phyloP scores from a whole-genome alignment of 2,888 invertebrate species.

The Cheilosia variabilis region DNA sequence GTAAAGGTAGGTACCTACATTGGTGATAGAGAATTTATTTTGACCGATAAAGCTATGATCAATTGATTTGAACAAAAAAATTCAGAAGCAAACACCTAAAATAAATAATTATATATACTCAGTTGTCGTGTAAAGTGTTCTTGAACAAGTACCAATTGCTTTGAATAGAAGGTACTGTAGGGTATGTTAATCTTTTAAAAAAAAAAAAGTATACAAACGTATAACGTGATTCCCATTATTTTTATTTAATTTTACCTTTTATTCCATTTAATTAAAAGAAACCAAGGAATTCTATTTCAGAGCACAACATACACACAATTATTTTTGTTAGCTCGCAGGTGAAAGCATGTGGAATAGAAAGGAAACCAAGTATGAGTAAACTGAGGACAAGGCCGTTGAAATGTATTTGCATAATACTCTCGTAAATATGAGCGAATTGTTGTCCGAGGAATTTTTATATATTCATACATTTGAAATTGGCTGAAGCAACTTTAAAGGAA shows the following conservation, averaged over 20 bases:
- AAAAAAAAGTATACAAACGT: background rate
- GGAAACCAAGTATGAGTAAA: background rate
- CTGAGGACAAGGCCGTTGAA: constrained; percentile 26
- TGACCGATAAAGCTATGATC: no score
- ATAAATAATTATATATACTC: no score
- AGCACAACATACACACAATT: constrained; percentile 17
- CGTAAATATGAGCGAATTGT: constrained; percentile 47
- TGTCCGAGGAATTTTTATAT: constrained; percentile 32
- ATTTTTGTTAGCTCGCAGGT: constrained; percentile 4
- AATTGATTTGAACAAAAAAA: no score
- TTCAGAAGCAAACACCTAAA: no score
- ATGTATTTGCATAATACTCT: constrained; percentile 49
- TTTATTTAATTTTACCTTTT: constrained; percentile 25
- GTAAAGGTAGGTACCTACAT: no score
- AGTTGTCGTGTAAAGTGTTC: no score
- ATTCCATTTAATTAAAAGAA: constrained; percentile 21
- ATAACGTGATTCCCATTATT: background rate
- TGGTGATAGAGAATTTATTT: no score
- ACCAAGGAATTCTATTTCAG: constrained; percentile 9
- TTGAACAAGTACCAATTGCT: no score
- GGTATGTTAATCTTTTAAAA: background rate
- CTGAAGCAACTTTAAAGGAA: constrained; percentile 46
- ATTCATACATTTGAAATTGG: constrained; percentile 36
- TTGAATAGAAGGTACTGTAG: no score
- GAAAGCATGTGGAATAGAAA: background rate